Base-by-base conservation (phyloP, 2,797 vertebrate genomes). In the Pipistrellus pygmaeus region DNA sequence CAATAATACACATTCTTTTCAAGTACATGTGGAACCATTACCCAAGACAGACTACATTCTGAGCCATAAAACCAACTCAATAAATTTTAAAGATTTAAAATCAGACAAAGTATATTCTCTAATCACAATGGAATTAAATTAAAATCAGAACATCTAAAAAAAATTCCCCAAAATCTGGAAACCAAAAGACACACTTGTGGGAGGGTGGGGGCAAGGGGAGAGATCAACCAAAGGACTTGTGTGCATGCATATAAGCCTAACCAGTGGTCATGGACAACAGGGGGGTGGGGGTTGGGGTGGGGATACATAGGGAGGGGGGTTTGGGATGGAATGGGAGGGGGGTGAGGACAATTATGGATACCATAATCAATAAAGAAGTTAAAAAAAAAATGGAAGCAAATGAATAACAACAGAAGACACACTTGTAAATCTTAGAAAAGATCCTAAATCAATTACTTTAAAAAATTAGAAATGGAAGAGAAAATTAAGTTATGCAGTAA, bases 381-480 rank as follows among this genome's bases (percentile, higher is more conserved):
- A 44, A 44, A 44, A 44, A 44, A 44, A 44, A 1, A 44, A 44
- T 44, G 44, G 9, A 44, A 44, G 44, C 8, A 10, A 44, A 44
- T 44, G 44, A 44, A 44, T 8, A 44, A 44, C 44, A 44, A 44
- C 46, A 90, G 9, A 44, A 9, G 21, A 68, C 17, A 76, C 7
- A 71, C 4, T 71, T 46, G 18, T 72, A 64, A 71, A 72, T 66
- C 55, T 78, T 72, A 88, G 35, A 51, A 83, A 85, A 66, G n/a
- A 69, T 32, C 46, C 73, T 35, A 92, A 84, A 78, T 84, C 30
- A 84, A 71, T 73, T 35, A 71, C 53, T 25, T 95, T 95, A 84
- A 83, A 64, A 84, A 92, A 88, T n/a, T 66, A 76, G n/a, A 68
- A 82, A 71, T 13, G 82, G 60, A 80, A 66, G 30, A 92, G 20